Percentiles rank a stretch among this genome's conserved stretches.
Conservation (phyloP, 1,140 invertebrate genomes). For the Trachymyrmex cornetzi region DNA sequence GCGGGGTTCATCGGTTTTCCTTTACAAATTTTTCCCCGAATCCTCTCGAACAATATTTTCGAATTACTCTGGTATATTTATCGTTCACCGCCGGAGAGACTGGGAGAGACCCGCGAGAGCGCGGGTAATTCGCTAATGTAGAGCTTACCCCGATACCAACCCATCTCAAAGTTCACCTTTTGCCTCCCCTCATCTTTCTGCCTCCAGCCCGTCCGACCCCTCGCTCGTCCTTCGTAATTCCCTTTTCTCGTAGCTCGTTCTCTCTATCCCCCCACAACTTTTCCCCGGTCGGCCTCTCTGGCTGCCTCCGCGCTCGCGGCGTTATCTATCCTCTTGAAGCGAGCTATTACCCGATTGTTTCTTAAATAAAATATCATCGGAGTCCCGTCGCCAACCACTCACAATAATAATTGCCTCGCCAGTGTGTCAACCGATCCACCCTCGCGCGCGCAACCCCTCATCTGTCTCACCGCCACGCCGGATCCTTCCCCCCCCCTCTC, state of each 20-base stretch:
- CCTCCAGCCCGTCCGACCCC: slow-evolving; percentile 49
- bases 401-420: slow-evolving; percentile 85
- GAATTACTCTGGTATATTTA: slow-evolving; percentile 33
- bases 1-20: neutral
- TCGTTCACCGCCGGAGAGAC: slow-evolving; percentile 26
- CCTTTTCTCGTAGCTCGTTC: slow-evolving; percentile 50
- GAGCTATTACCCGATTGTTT: slow-evolving; percentile 85
- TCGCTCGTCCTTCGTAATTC: slow-evolving; percentile 48
- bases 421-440: slow-evolving; percentile 75
- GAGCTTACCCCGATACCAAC: slow-evolving; percentile 66
- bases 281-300: slow-evolving; percentile 18
- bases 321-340: slow-evolving; percentile 81
- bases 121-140: slow-evolving; percentile 83
- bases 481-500: neutral
- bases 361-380: slow-evolving; percentile 85
- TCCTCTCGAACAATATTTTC: slow-evolving; percentile 49
- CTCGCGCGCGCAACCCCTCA: slow-evolving; percentile 57
- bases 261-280: slow-evolving; percentile 52
- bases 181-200: slow-evolving; percentile 69
- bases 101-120: slow-evolving; percentile 16
- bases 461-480: slow-evolving; percentile 41
- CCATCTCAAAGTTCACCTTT: slow-evolving; percentile 68
- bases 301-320: slow-evolving; percentile 45
- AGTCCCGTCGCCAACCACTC: slow-evolving; percentile 81
- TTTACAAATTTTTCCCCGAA: slow-evolving; percentile 13